phyloP scores from a whole-genome alignment of 2,113 vertebrate species.

The Conger conger region DNA sequence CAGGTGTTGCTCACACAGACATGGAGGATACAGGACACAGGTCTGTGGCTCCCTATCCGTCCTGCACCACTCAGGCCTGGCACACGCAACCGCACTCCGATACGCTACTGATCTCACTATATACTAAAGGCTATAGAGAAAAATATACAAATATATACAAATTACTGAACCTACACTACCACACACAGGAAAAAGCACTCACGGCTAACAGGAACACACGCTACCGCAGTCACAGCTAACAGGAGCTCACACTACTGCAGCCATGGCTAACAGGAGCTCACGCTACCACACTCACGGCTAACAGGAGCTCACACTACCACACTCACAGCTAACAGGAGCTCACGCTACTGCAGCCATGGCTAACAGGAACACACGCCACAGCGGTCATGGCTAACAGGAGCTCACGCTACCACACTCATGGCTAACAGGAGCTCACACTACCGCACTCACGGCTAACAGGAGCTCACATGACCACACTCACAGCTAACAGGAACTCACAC shows the following conservation, averaged over 20 bases:
- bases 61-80: background rate
- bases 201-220: background rate
- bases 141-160: background rate
- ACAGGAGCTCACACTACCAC: too few relatives aligned
- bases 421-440: too few relatives aligned
- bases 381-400: background rate
- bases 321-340: too few relatives aligned
- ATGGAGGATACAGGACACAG: constrained; percentile 25
- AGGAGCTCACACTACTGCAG: background rate
- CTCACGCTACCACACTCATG: background rate
- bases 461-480: too few relatives aligned
- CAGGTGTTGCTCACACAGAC: constrained; percentile 69
- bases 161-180: background rate
- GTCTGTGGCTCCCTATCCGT: background rate
- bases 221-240: too few relatives aligned
- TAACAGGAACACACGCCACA: background rate
- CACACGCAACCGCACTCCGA: background rate
- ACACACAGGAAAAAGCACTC: background rate
- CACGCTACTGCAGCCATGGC: background rate
- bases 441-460: too few relatives aligned
- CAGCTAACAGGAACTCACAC: too few relatives aligned
- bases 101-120: background rate
- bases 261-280: too few relatives aligned
- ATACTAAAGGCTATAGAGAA: background rate
- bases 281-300: background rate